Evolutionary conservation across 1,140 invertebrate species (phyloP).

Genomic region (Trachymyrmex cornetzi): DNA sequence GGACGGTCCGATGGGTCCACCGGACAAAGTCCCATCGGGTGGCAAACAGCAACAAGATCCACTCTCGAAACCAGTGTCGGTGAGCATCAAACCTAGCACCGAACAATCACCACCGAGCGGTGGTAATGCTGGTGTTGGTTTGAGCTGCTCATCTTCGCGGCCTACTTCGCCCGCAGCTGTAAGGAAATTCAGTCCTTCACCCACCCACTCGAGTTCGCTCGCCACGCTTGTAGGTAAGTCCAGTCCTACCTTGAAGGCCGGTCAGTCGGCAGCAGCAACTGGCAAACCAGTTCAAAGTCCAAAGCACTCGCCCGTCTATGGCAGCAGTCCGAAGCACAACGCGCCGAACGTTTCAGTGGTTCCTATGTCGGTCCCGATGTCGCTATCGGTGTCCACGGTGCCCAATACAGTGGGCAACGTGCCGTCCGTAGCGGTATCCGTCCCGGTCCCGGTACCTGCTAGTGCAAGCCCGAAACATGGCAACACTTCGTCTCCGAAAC

Average conservation of each 20-base stretch:
- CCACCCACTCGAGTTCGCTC: slow-evolving; percentile 89
- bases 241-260: slow-evolving; percentile 87
- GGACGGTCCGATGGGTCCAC: slow-evolving; percentile 93
- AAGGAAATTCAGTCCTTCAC: slow-evolving; percentile 91
- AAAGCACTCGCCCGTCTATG: slow-evolving; percentile 92
- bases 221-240: slow-evolving; percentile 87
- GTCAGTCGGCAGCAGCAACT: slow-evolving; percentile 78
- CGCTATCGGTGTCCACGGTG: slow-evolving; percentile 34
- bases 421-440: slow-evolving; percentile 62
- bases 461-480: slow-evolving; percentile 90
- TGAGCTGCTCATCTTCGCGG: slow-evolving; percentile 81
- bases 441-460: slow-evolving; percentile 83
- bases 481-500: slow-evolving; percentile 91
- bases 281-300: slow-evolving; percentile 89
- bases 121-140: slow-evolving; percentile 66
- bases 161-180: slow-evolving; percentile 89
- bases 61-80: slow-evolving; percentile 91
- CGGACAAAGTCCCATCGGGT: slow-evolving; percentile 90
- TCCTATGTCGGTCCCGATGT: slow-evolving; percentile 42
- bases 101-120: slow-evolving; percentile 88
- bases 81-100: slow-evolving; percentile 90
- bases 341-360: slow-evolving; percentile 68
- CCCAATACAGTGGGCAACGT: slow-evolving; percentile 78
- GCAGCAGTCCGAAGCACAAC: slow-evolving; percentile 91
- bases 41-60: slow-evolving; percentile 88